These are phyloP conservation scores for Anguilla obscura DNA, from an alignment of 2,797 vertebrate species.

Conservation along the genomic window DNA sequence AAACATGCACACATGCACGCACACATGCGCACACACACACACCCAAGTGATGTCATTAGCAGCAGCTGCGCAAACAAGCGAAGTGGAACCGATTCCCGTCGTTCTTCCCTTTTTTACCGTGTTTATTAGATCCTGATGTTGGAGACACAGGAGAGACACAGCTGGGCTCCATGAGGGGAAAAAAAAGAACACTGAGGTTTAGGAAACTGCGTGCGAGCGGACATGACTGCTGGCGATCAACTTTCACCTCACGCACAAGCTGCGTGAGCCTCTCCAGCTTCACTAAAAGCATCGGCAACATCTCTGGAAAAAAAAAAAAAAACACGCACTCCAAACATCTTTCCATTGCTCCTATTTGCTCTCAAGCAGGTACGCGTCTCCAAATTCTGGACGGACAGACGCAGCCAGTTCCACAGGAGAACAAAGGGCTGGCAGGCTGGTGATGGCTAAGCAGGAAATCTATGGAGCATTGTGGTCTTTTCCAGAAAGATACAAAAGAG, in stretches of 20 bases:
- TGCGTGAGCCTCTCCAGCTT: slow-evolving; percentile 18
- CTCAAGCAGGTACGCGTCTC: neutral
- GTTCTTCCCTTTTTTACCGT: slow-evolving; percentile 40
- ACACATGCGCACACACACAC: slow-evolving; percentile 28
- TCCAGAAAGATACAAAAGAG: neutral
- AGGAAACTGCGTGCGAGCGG: slow-evolving; percentile 37
- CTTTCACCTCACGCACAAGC: slow-evolving; percentile 40
- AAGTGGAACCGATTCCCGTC: slow-evolving; percentile 44
- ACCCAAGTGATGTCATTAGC: slow-evolving; percentile 54
- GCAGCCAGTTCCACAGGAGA: neutral
- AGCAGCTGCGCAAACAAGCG: slow-evolving; percentile 58
- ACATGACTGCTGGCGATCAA: slow-evolving; percentile 38
- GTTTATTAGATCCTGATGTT: slow-evolving; percentile 60
- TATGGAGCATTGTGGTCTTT: slow-evolving; percentile 15
- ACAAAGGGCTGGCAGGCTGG: neutral
- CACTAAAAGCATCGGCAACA: slow-evolving; percentile 32
- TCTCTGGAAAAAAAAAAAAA: slow-evolving; percentile 35
- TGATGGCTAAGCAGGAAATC: neutral
- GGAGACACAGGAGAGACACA: slow-evolving; percentile 43
- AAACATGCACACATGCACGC: neutral
- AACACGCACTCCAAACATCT: slow-evolving; percentile 8
- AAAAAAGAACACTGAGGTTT: slow-evolving; percentile 24
- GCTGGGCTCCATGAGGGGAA: slow-evolving; percentile 44
- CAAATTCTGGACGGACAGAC: neutral
- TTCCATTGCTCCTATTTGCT: neutral